Evolutionary conservation across 2,113 vertebrate species (phyloP).

Genomic region (Procavia capensis): DNA sequence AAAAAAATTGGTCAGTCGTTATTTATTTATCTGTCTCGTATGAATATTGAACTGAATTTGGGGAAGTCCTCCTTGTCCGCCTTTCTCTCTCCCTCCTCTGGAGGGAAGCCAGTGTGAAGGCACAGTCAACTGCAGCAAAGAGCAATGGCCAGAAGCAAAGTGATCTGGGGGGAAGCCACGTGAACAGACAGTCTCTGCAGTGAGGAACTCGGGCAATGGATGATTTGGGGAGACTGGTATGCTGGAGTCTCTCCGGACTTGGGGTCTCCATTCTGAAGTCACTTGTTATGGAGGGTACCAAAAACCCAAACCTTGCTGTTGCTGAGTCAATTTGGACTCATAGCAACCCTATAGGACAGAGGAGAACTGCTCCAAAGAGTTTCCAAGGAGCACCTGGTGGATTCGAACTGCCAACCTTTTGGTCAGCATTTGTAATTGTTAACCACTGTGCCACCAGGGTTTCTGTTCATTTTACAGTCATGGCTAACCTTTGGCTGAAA

Average conservation of each 20-base stretch:
- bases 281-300: neutral
- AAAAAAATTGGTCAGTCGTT: slow-evolving; percentile 82
- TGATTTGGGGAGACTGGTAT: accelerated
- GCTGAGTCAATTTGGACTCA: no score
- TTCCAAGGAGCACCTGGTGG: no score
- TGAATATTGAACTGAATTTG: accelerated
- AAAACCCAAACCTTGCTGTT: no score
- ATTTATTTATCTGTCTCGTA: neutral
- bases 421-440: no score
- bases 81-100: neutral
- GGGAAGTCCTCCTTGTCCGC: no score
- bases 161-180: accelerated
- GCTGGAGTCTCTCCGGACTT: neutral
- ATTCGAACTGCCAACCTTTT: no score
- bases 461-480: no score
- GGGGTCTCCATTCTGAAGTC: neutral
- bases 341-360: no score
- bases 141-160: neutral
- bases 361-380: no score
- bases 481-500: no score
- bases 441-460: no score
- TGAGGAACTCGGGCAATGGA: accelerated
- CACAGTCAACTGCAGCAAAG: neutral
- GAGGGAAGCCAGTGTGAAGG: neutral
- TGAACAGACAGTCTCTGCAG: accelerated